These are phyloP conservation scores for Hemaris fuciformis DNA, from an alignment of 2,888 invertebrate genomes.

Conservation along the genomic window DNA sequence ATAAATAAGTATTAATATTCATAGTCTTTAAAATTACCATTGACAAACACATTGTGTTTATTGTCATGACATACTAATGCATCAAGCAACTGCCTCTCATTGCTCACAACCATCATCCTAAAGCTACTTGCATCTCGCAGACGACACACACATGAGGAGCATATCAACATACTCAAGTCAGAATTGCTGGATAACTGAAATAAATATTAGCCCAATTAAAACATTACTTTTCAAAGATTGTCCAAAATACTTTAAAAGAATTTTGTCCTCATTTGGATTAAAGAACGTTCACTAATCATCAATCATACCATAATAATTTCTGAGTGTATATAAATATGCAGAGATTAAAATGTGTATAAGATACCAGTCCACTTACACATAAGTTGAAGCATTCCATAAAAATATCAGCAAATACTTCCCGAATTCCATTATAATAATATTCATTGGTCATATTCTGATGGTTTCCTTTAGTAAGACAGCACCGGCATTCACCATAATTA, in stretches of 20 bases:
- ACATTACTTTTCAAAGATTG: background rate
- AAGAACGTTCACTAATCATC: too few relatives aligned
- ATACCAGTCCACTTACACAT: slow-evolving; percentile 1
- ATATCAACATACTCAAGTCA: slow-evolving; percentile 30
- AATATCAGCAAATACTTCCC: slow-evolving; percentile 36
- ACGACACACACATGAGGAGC: slow-evolving; percentile 25
- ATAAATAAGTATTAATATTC: background rate
- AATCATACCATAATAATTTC: too few relatives aligned
- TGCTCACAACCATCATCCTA: slow-evolving; percentile 25
- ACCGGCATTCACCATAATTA: slow-evolving; percentile 38
- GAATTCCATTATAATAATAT: slow-evolving; percentile 29
- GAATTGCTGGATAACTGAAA: slow-evolving; percentile 29
- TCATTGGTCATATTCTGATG: slow-evolving; percentile 35
- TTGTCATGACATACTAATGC: slow-evolving; percentile 11
- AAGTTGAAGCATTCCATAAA: slow-evolving; percentile 28
- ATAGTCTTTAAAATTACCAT: slow-evolving; percentile 18
- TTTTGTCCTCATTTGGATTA: too few relatives aligned
- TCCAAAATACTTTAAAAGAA: too few relatives aligned
- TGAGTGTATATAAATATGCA: too few relatives aligned
- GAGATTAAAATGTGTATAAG: too few relatives aligned
- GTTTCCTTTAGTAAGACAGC: slow-evolving; percentile 34
- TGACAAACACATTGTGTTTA: slow-evolving; percentile 23
- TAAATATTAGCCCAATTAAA: too few relatives aligned
- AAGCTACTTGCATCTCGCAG: slow-evolving; percentile 33
- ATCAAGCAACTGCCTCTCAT: slow-evolving; percentile 26